Base-by-base conservation (phyloP, 2,797 vertebrate genomes). In the Tiaroga cobitis region DNA sequence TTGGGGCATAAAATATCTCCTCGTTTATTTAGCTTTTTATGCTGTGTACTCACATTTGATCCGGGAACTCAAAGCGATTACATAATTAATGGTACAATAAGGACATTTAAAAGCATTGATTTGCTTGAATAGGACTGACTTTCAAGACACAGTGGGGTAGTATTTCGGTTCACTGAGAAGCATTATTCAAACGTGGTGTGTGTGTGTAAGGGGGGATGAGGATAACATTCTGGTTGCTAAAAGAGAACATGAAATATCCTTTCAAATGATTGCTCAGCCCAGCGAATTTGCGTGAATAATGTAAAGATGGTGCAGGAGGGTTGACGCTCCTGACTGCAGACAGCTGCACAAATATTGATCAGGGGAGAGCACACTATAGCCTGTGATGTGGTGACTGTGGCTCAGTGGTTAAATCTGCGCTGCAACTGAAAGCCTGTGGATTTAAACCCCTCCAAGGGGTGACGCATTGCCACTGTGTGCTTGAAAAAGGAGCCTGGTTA, bases 1-100 rank as follows among this genome's bases (percentile, higher is more conserved):
- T 95, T 72, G 76, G 94, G 94, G 94, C 92, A 94, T 94, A 94
- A 93, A 95, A 93, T 93, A 95, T 96, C 91, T 91, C 91, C 94
- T 94, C 94, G 90, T 91, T 90, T 90, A 91, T 93, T 92, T 93
- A 83, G 86, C 82, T 88, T 93, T 59, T 88, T 78, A 85, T 49
- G 85, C 89, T 74, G 83, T 85, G 84, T 80, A 87, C 87, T 90
- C 81, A 65, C 83, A 91, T 90, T 92, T 91, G 85, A 91, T 89
- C 73, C 80, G 54, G 79, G 79, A 88, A 80, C 73, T 87, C 86
- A 85, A 89, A 89, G 85, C 18, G 51, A 81, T 87, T 69, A 82
- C 39, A 80, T 26, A 87, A 87, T 87, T 89, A 91, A 92, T 85
- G 82, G 81, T 84, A 74, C 85, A 88, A 80, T 79, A 87, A 87